Base-by-base conservation (phyloP, 1,140 invertebrate genomes). In the Probaryconus sp. region DNA sequence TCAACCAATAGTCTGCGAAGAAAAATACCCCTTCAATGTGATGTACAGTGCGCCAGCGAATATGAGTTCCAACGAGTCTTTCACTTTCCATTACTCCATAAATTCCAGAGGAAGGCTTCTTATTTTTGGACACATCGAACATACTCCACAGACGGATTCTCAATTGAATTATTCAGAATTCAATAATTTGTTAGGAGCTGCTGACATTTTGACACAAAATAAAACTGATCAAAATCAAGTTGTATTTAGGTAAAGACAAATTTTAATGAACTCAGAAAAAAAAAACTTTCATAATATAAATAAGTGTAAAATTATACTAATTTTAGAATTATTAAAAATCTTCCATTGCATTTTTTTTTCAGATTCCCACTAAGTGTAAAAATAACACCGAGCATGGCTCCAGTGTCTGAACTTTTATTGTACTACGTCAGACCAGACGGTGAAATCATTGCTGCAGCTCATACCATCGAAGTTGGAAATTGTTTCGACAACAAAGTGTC, bases 391-490 rank as follows among this genome's bases (percentile, higher is more conserved):
- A 90, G 91, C 42, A 94, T 94, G 93, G 92, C 92, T 1, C 92
- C 93, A 0, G 87, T 92, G 0, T 93, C 92, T 35, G 91, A 92
- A 74, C 86, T 96, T 0, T 83, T 95, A 1, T 90, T 95, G 2
- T 95, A 94, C 79, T 94, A 95, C 84, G 91, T 95, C 6, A 91
- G 93, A 4, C 87, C 90, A 6, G 91, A 92, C 26, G 92, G 92
- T 0, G 94, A 95, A 79, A 91, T 92, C 0, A 92, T 95, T 0
- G 88, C 90, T 1, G 85, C 90, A 20, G 86, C 81, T 0, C 87
- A 88, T 20, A 86, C 87, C 1, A 85, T 91, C 30, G 77, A 86
- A 14, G 84, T 90, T 1, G 84, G 89, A n/a, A 85, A 88, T 4
- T 91, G 91, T 61, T 90, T 91, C 64, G 85, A 88, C n/a, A 91